Base-by-base conservation (phyloP, 2,113 vertebrate genomes). In the Chionodraco myersi region DNA sequence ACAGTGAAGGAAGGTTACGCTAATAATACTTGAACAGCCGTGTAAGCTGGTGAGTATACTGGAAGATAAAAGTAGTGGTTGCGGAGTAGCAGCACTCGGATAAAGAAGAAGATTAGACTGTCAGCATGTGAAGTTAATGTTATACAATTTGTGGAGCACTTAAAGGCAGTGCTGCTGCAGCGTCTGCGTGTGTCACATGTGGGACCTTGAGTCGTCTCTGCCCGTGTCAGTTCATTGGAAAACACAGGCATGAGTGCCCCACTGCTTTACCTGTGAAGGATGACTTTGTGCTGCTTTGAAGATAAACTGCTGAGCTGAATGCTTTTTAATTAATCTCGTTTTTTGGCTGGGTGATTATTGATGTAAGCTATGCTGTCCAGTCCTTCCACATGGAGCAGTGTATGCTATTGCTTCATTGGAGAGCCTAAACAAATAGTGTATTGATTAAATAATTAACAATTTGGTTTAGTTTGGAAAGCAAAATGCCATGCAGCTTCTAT, bases 1-100 rank as follows among this genome's bases (percentile, higher is more conserved):
- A 72, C 80, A 63, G 86, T 68, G 90, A 92, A 74, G 77, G 93
- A 95, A 95, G 95, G 95, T 96, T 95, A 95, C 90, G 81, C 74
- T 89, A 53, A 87, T 85, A 82, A 90, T 70, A 82, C 62, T 77
- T 47, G 75, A 82, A 49, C 67, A 79, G 72, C 51, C 71, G 65
- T 45, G 54, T 41, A 30, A 77, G 44, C 78, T 10, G 93, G 94
- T 95, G 91, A 94, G 95, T 92, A 82, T 69, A 14, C 58, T 41
- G 82, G 1, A 2, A 60, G 30, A 15, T 61, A 21, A 60, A 87
- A 72, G 76, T 30, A 47, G 11, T 36, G 18, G 10, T 3, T 2
- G 47, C 10, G 10, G 16, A 62, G 52, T 23, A 45, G 54, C 30
- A 30, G 53, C 67, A 47, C n/a, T 41, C 36, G 6, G 1, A 12